phyloP scores from a whole-genome alignment of 2,113 vertebrate species.

The Xyliphius kryptos region DNA sequence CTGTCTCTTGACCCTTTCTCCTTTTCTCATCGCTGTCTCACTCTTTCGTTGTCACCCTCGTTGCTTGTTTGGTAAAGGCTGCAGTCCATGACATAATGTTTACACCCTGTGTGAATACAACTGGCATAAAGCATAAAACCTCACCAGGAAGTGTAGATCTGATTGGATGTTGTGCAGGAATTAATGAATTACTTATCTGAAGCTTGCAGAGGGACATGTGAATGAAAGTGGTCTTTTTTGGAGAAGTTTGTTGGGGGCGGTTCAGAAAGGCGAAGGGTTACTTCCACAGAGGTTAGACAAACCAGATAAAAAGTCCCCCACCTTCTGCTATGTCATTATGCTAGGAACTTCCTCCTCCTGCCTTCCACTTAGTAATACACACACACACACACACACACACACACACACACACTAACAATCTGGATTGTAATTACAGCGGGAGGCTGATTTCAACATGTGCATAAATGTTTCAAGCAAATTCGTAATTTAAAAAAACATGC shows the following conservation, averaged over 20 bases:
- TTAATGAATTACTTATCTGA: conserved; percentile 5
- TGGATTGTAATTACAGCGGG: no score
- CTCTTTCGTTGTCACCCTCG: no score
- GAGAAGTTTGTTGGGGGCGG: conserved; percentile 5
- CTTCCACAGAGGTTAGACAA: background rate
- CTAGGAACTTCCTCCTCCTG: conserved; percentile 22
- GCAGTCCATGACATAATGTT: no score
- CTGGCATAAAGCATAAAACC: no score
- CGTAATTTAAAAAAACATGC: no score
- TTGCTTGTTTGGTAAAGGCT: no score
- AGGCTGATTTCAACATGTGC: background rate
- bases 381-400: no score
- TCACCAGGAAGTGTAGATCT: no score
- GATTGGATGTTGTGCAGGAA: background rate
- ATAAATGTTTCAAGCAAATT: background rate
- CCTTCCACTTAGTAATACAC: no score
- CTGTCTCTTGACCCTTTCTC: no score
- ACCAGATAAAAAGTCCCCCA: conserved; percentile 1
- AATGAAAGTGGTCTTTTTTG: background rate
- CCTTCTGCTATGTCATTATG: conserved; percentile 13
- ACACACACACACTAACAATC: conserved; percentile 13
- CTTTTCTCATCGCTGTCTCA: no score
- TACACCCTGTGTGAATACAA: no score
- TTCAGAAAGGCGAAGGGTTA: background rate
- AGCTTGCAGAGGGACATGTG: background rate